These are phyloP conservation scores for Eupeodes luniger DNA, from an alignment of 2,888 invertebrate species.

Conservation along the genomic window DNA sequence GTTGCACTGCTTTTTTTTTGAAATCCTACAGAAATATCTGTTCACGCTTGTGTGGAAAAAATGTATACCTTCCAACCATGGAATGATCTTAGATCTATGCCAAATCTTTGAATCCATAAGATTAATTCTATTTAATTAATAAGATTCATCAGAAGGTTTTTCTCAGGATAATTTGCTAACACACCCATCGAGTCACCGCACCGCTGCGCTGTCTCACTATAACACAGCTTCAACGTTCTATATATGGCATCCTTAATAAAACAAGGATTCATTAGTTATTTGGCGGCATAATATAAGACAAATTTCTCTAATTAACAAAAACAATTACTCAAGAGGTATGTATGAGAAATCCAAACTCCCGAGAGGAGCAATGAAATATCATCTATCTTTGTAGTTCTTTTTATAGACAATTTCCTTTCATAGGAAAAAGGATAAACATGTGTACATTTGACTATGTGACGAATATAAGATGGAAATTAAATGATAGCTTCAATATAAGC, in stretches of 20 bases:
- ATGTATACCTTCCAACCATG: not conserved
- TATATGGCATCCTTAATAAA: not conserved
- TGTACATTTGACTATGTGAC: not conserved
- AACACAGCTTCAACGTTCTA: not conserved
- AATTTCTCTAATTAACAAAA: constrained; percentile 51
- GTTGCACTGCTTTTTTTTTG: not conserved
- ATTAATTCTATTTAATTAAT: constrained; percentile 69
- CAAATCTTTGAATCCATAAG: constrained; percentile 29
- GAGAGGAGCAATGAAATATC: constrained; percentile 37
- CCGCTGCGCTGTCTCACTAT: not conserved
- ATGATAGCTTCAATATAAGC: constrained; percentile 53
- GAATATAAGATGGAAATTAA: constrained; percentile 34
- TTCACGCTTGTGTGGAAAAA: constrained; percentile 23
- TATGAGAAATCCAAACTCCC: constrained; percentile 14
- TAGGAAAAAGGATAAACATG: not conserved
- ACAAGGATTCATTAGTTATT: constrained; percentile 35
- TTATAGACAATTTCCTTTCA: not conserved
- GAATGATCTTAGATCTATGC: constrained; percentile 19
- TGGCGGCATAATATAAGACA: constrained; percentile 50
- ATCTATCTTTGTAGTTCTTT: constrained; percentile 21
- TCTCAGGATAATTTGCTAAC: constrained; percentile 15
- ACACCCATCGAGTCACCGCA: not conserved
- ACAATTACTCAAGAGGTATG: constrained; percentile 1
- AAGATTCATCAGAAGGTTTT: constrained; percentile 44
- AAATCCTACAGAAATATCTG: constrained; percentile 19